Conservation (phyloP, 1,140 invertebrate species). For the Polyergus mexicanus region DNA sequence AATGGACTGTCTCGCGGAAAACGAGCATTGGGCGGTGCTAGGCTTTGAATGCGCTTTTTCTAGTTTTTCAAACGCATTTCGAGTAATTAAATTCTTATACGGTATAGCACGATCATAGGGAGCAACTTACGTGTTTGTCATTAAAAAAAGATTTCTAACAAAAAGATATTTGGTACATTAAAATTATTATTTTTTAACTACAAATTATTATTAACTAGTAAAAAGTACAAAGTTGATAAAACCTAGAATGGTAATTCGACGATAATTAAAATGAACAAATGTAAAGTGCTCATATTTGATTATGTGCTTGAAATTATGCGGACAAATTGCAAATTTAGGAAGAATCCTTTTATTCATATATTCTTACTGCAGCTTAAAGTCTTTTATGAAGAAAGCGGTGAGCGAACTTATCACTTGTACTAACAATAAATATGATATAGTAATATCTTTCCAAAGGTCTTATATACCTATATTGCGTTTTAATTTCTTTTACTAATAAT, state of each 20-base stretch:
- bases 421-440: slow-evolving; percentile 24
- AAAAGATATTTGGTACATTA: background rate
- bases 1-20: slow-evolving; percentile 46
- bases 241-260: background rate
- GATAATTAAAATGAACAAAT: background rate
- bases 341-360: background rate
- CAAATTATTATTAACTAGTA: background rate
- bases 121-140: background rate
- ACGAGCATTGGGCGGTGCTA: slow-evolving; percentile 25
- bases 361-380: background rate
- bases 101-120: background rate
- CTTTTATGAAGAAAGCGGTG: background rate
- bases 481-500: slow-evolving; percentile 15
- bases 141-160: background rate
- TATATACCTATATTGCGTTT: background rate
- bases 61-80: slow-evolving; percentile 65
- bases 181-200: background rate
- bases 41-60: slow-evolving; percentile 59
- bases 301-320: background rate
- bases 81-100: slow-evolving; percentile 75
- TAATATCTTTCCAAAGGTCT: slow-evolving; percentile 18
- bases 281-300: background rate
- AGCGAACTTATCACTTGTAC: slow-evolving; percentile 24
- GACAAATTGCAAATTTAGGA: background rate
- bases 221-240: background rate